phyloP scores from a whole-genome alignment of 2,888 invertebrate species.

The Schizaphis graminum region DNA sequence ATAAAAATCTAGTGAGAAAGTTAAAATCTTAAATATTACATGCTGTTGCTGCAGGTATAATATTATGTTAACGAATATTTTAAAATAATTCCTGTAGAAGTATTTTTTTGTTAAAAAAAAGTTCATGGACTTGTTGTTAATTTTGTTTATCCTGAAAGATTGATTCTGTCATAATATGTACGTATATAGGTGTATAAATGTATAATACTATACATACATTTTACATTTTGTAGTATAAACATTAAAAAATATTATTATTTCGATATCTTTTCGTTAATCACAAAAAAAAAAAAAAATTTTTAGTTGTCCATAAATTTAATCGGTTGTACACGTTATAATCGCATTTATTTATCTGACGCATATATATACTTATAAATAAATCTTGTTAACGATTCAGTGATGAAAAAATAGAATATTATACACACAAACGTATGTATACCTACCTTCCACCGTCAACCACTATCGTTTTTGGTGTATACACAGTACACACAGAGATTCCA shows the following conservation, averaged over 20 bases:
- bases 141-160: background rate
- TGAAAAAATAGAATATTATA: constrained; percentile 56
- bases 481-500: constrained; percentile 47
- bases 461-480: constrained; percentile 4
- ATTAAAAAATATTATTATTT: constrained; percentile 23
- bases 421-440: background rate
- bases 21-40: background rate
- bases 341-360: constrained; percentile 11
- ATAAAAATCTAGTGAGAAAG: background rate
- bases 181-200: background rate
- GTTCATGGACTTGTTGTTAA: background rate
- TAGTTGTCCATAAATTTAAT: constrained; percentile 35
- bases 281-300: background rate
- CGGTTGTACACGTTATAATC: background rate
- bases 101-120: background rate
- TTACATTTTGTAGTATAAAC: background rate
- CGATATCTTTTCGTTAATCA: constrained; percentile 20
- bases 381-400: constrained; percentile 24
- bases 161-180: background rate
- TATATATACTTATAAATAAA: background rate
- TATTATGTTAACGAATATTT: background rate
- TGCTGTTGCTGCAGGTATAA: background rate
- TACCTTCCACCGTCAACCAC: background rate
- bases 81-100: background rate
- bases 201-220: background rate